Conservation (phyloP, 1,140 invertebrate genomes). For the Cyclargus thomasi region DNA sequence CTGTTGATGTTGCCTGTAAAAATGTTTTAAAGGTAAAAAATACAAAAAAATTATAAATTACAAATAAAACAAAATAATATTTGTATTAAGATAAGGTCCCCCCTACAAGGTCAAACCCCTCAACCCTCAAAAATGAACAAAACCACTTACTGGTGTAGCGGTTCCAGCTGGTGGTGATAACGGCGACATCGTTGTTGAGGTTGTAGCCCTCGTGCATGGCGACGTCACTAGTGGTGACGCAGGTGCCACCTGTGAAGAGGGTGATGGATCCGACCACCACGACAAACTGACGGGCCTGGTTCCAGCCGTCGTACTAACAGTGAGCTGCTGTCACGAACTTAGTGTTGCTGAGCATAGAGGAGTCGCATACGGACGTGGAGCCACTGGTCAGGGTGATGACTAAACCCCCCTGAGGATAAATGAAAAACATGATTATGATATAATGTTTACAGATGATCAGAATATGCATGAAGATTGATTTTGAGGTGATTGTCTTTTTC, state of each 20-base stretch:
- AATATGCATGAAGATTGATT: too few species aligned
- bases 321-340: slow-evolving; percentile 23
- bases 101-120: too few species aligned
- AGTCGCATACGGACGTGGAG: slow-evolving; percentile 20
- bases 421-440: not conserved
- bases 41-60: too few species aligned
- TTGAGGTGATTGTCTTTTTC: too few species aligned
- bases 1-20: slow-evolving; percentile 10
- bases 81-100: too few species aligned
- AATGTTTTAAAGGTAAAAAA: too few species aligned
- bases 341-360: slow-evolving; percentile 21
- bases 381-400: slow-evolving; percentile 19
- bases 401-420: slow-evolving; percentile 22
- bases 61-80: too few species aligned
- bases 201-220: slow-evolving; percentile 21
- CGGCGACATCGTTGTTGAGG: slow-evolving; percentile 20
- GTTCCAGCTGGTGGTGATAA: slow-evolving; percentile 4
- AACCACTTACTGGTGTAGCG: slow-evolving; percentile 14
- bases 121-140: too few species aligned
- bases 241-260: slow-evolving; percentile 21
- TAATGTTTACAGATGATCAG: not conserved
- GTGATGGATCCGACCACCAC: slow-evolving; percentile 20
- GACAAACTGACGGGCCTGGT: slow-evolving; percentile 20
- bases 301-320: slow-evolving; percentile 16
- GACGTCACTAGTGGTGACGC: slow-evolving; percentile 18